phyloP scores from a whole-genome alignment of 2,797 vertebrate species.

The Passerculus sandwichensis region DNA sequence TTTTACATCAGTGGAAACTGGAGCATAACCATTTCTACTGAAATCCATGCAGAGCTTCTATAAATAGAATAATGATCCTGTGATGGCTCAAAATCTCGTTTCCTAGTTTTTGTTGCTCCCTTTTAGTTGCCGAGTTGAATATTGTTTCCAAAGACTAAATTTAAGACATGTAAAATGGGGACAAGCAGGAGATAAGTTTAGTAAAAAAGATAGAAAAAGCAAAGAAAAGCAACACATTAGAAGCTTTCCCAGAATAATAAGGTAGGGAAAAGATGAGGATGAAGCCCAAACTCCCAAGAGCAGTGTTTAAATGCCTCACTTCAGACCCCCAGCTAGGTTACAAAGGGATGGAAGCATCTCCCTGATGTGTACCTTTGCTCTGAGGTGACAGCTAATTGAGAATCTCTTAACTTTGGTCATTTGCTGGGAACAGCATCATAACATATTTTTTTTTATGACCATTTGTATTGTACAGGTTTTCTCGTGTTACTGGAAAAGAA shows the following conservation, averaged over 20 bases:
- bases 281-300: background rate
- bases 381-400: constrained; percentile 49
- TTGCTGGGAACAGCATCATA: constrained; percentile 13
- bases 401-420: background rate
- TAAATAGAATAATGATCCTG: background rate
- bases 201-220: background rate
- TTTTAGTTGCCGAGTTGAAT: background rate
- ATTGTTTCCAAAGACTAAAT: background rate
- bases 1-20: background rate
- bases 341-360: background rate
- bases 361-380: background rate
- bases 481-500: constrained; percentile 58
- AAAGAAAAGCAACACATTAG: background rate
- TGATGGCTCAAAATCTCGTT: background rate
- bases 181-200: background rate
- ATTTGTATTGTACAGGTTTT: constrained; percentile 44
- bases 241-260: background rate
- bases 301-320: background rate
- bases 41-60: background rate
- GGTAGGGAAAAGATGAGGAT: background rate
- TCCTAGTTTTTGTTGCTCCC: background rate
- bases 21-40: background rate
- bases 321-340: background rate
- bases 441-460: constrained; percentile 36
- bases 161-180: background rate